Evolutionary conservation across 2,113 vertebrate species (phyloP).

Genomic region (Cervus canadensis): DNA sequence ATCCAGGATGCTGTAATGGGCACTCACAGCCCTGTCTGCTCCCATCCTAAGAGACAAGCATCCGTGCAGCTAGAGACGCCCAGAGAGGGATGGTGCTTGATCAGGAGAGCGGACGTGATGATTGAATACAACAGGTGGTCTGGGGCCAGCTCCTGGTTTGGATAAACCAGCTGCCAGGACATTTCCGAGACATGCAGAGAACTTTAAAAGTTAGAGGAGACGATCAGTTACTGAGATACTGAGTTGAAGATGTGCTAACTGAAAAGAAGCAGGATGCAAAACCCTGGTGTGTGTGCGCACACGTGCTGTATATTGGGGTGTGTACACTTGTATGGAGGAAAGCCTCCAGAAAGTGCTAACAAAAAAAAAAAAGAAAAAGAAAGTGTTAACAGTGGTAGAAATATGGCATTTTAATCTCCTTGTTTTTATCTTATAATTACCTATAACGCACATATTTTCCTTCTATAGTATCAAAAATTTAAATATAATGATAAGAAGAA

Average conservation of each 20-base stretch:
- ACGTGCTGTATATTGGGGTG: neutral
- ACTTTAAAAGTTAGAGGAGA: neutral
- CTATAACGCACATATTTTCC: neutral
- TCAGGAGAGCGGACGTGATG: neutral
- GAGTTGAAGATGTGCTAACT: neutral
- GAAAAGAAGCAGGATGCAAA: neutral
- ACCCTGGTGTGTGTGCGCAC: rapidly evolving
- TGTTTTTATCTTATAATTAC: neutral
- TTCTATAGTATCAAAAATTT: neutral
- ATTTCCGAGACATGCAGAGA: neutral
- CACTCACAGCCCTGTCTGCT: neutral
- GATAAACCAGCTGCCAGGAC: neutral
- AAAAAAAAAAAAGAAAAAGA: neutral
- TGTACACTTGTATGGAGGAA: neutral
- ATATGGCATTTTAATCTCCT: neutral
- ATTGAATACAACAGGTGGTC: neutral
- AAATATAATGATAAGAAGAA: neutral
- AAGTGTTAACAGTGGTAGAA: neutral
- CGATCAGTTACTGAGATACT: neutral
- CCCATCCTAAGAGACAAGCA: neutral
- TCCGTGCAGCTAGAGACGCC: rapidly evolving
- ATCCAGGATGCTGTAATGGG: neutral
- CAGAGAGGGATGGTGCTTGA: neutral
- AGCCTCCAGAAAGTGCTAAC: neutral
- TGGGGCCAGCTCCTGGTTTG: neutral